These are phyloP conservation scores for Oscheius sp. DNA, from an alignment of 2,888 invertebrate genomes.

Conservation along the genomic window DNA sequence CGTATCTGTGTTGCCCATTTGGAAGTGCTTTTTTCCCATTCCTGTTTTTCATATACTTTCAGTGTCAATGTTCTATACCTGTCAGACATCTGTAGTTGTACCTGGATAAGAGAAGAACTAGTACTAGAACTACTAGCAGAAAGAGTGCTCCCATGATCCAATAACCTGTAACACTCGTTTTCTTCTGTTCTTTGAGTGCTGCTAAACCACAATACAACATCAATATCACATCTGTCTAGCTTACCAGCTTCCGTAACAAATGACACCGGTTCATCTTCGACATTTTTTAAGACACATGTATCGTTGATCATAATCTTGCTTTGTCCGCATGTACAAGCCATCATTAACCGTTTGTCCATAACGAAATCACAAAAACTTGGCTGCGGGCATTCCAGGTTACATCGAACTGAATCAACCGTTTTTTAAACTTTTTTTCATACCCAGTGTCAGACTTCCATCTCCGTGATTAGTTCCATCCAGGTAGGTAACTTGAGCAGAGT, in stretches of 20 bases:
- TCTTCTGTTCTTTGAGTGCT: not conserved
- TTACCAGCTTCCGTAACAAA: not conserved
- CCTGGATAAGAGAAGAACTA: slow-evolving; percentile 1
- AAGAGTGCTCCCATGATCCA: not conserved
- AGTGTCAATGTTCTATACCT: not conserved
- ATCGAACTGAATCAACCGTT: slow-evolving; percentile 1
- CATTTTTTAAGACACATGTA: not conserved
- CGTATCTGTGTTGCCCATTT: not conserved
- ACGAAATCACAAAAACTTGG: slow-evolving; percentile 12
- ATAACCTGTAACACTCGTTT: not conserved
- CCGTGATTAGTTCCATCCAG: slow-evolving; percentile 6
- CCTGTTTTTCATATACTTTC: not conserved
- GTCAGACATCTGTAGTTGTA: slow-evolving; percentile 17
- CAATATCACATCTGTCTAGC: not conserved
- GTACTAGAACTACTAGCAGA: not conserved
- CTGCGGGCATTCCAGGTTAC: slow-evolving; percentile 2
- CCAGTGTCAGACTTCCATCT: not conserved
- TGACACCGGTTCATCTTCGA: not conserved
- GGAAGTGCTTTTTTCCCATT: slow-evolving; percentile 4
- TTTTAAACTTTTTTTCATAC: not conserved
- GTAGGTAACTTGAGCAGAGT: not conserved
- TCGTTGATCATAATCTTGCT: slow-evolving; percentile 1
- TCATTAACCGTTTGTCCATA: not conserved
- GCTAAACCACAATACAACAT: not conserved
- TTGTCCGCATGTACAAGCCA: slow-evolving; percentile 3